Base-by-base conservation (phyloP, 2,113 vertebrate genomes). In the Hucho hucho region DNA sequence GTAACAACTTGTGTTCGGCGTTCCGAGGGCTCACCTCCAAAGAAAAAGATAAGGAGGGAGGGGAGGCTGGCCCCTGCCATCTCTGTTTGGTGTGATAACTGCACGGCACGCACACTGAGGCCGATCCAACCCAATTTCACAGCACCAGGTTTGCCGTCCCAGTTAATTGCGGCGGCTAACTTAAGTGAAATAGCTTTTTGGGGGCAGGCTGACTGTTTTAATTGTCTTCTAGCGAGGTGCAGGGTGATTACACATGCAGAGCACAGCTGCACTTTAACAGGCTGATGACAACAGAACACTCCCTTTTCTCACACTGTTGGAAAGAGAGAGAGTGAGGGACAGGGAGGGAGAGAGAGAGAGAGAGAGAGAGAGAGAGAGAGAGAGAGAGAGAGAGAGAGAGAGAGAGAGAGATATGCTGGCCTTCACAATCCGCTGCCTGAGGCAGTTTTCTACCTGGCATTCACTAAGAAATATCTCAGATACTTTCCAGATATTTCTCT, bases 101-200 rank as follows among this genome's bases (percentile, higher is more conserved):
- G 76, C 64, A 63, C 61, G 26, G 72, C 53, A 77, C 75, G 78
- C 78, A 73, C 29, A 28, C 77, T 58, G 49, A 76, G 73, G 71
- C 75, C n/a, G 29, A 32, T 72, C 78, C 81, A 70, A n/a, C 73
- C 46, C 74, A 72, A 76, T 79, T 81, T 83, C 72, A 79, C 74
- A 74, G 73, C 81, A 76, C 69, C 76, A 70, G 76, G 68, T 82
- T 71, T 70, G 79, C 69, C 64, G 73, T 76, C 53, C 63, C 72
- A 70, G 80, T 82, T 78, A 83, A 83, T 87, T 84, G 74, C 78
- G 43, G 58, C 32, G 14, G 75, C 76, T 81, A 74, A 72, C 84
- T 76, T 64, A 84, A 84, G 81, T 79, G 70, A 81, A 81, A 83
- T 72, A 70, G 37, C 68, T 76, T 87, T 81, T 83, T 79, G 26